These are phyloP conservation scores for Scomberomorus guttatus DNA, from an alignment of 2,797 vertebrate genomes.

Conservation along the genomic window DNA sequence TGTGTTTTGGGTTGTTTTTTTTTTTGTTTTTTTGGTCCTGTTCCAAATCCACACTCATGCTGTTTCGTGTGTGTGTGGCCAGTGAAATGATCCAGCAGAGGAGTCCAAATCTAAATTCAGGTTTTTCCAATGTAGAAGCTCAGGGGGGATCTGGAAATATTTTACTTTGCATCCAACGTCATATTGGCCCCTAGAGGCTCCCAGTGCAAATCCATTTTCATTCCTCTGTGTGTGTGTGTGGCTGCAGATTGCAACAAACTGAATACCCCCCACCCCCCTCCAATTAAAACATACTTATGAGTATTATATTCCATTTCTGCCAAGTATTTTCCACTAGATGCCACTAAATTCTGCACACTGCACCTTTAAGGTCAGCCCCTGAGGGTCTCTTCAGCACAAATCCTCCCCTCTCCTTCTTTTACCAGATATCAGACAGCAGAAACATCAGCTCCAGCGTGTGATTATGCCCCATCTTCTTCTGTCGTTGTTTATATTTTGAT, in stretches of 20 bases:
- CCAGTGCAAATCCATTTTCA: slow-evolving; percentile 47
- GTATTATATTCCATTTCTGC: too few species aligned
- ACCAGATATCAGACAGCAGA: slow-evolving; percentile 16
- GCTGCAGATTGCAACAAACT: too few species aligned
- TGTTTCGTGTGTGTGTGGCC: slow-evolving; percentile 12
- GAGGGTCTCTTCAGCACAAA: slow-evolving; percentile 40
- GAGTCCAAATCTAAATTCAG: slow-evolving; percentile 34
- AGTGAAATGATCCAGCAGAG: slow-evolving; percentile 28
- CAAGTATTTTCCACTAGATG: too few species aligned
- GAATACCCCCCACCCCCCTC: too few species aligned
- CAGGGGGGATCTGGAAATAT: slow-evolving; percentile 57
- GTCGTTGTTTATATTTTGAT: neutral
- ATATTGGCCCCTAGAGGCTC: slow-evolving; percentile 55
- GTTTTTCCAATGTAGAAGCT: slow-evolving; percentile 39
- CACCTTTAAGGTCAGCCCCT: slow-evolving; percentile 48
- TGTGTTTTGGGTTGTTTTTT: neutral
- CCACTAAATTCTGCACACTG: neutral
- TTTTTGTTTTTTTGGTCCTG: neutral
- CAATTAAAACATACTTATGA: too few species aligned
- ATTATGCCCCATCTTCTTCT: neutral
- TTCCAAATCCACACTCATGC: slow-evolving; percentile 19
- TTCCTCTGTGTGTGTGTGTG: neutral
- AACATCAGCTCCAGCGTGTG: neutral
- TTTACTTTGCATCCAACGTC: slow-evolving; percentile 44
- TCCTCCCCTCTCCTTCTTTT: slow-evolving; percentile 30